Percentiles rank a stretch among this genome's conserved stretches.
These are phyloP conservation scores for Leucophenga maculata DNA, from an alignment of 2,888 invertebrate genomes.

Conservation along the genomic window DNA sequence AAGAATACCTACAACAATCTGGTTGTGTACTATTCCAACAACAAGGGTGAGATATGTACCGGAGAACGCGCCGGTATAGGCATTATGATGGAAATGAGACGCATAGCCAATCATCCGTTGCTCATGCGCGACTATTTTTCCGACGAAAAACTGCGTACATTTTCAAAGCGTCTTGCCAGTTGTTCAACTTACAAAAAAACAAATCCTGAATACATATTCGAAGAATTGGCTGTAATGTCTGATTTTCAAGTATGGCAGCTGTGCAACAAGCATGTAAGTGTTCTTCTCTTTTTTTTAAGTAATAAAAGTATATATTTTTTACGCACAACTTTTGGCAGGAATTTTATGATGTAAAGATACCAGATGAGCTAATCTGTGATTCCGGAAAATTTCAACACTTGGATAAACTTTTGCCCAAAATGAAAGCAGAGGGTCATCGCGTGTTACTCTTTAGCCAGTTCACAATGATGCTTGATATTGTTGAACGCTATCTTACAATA, in stretches of 20 bases:
- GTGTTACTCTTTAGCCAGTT: slow-evolving; percentile 97
- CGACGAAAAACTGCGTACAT: slow-evolving; percentile 76
- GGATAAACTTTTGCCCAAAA: slow-evolving; percentile 82
- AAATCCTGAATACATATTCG: slow-evolving; percentile 84
- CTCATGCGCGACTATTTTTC: slow-evolving; percentile 83
- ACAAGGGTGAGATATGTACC: slow-evolving; percentile 76
- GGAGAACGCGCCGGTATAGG: slow-evolving; percentile 79
- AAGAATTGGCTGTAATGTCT: slow-evolving; percentile 89
- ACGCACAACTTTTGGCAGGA: slow-evolving; percentile 75
- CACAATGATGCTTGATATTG: slow-evolving; percentile 92
- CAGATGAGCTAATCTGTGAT: slow-evolving; percentile 80
- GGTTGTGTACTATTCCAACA: slow-evolving; percentile 79
- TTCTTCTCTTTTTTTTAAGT: too few relatives aligned
- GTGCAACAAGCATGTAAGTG: slow-evolving; percentile 76
- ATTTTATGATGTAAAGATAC: slow-evolving; percentile 77
- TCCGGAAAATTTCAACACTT: slow-evolving; percentile 91
- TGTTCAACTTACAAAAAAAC: slow-evolving; percentile 83
- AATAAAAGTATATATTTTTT: too few relatives aligned
- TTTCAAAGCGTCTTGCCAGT: slow-evolving; percentile 80
- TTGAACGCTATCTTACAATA: slow-evolving; percentile 89
- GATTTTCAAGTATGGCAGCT: slow-evolving; percentile 93
- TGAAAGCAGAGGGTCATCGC: slow-evolving; percentile 83
- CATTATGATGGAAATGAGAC: slow-evolving; percentile 94
- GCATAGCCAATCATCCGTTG: slow-evolving; percentile 94
- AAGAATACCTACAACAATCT: slow-evolving; percentile 82